phyloP scores from a whole-genome alignment of 2,888 invertebrate species.

The Frankliniella intonsa region DNA sequence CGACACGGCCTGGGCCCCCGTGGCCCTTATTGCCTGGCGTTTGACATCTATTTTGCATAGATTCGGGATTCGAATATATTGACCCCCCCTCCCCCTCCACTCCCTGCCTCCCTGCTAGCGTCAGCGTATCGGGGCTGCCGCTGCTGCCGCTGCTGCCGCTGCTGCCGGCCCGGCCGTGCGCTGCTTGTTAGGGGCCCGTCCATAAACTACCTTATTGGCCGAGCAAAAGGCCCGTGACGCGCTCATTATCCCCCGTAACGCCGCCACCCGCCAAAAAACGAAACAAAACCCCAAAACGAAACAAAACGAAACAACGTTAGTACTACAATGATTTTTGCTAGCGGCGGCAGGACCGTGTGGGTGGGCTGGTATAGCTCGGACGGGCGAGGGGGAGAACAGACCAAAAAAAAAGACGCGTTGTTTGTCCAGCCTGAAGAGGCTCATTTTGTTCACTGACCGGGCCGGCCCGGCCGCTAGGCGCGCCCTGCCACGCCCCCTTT shows the following conservation, averaged over 20 bases:
- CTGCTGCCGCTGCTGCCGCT: too few relatives aligned
- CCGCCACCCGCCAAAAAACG: not conserved
- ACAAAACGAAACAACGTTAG: not conserved
- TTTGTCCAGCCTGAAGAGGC: not conserved
- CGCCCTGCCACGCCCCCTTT: not conserved
- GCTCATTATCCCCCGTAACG: not conserved
- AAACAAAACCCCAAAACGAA: not conserved
- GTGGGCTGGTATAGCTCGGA: not conserved
- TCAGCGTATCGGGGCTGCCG: not conserved
- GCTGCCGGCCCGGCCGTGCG: too few relatives aligned
- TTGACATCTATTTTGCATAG: slow-evolving; percentile 18
- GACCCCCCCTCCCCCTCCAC: not conserved
- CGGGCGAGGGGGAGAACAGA: not conserved
- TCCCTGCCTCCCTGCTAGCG: not conserved
- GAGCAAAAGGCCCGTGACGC: not conserved
- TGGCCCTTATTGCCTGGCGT: not conserved
- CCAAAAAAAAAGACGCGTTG: not conserved
- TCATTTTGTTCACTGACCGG: not conserved
- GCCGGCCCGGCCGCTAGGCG: not conserved
- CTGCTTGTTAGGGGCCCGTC: not conserved
- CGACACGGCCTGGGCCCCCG: not conserved
- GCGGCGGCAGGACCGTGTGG: not conserved
- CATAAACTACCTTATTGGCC: not conserved
- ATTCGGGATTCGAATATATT: slow-evolving; percentile 6
- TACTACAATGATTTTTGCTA: not conserved